phyloP scores from a whole-genome alignment of 2,888 invertebrate species.

The Plagiodera versicolora region DNA sequence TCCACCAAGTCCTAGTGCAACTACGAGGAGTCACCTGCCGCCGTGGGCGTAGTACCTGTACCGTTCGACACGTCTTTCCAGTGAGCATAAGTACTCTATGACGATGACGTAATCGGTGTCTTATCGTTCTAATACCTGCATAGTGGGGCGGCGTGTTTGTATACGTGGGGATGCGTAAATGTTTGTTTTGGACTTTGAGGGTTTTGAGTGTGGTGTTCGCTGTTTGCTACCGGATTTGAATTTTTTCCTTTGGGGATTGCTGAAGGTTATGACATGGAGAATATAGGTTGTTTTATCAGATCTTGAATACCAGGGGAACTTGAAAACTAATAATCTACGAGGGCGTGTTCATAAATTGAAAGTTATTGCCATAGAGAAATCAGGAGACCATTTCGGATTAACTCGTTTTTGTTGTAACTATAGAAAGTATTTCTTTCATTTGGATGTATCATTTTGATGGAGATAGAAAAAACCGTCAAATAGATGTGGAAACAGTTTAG shows the following conservation, averaged over 20 bases:
- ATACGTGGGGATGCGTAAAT: neutral
- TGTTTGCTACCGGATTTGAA: neutral
- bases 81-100: constrained; percentile 46
- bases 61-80: constrained; percentile 48
- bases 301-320: too few relatives aligned
- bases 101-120: constrained; percentile 43
- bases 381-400: too few relatives aligned
- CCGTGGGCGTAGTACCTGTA: constrained; percentile 47
- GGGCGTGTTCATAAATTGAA: too few relatives aligned
- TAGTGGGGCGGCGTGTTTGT: constrained; percentile 36
- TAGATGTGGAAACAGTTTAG: too few relatives aligned
- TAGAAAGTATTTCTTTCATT: too few relatives aligned
- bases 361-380: too few relatives aligned
- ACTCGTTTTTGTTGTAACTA: too few relatives aligned
- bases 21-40: constrained; percentile 34
- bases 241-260: neutral
- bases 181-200: neutral
- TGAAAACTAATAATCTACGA: too few relatives aligned
- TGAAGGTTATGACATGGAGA: neutral
- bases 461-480: too few relatives aligned
- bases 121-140: constrained; percentile 48
- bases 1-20: constrained; percentile 19
- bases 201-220: neutral
- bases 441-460: too few relatives aligned
- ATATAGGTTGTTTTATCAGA: too few relatives aligned